phyloP scores from a whole-genome alignment of 2,113 vertebrate species.

The Entelurus aequoreus region DNA sequence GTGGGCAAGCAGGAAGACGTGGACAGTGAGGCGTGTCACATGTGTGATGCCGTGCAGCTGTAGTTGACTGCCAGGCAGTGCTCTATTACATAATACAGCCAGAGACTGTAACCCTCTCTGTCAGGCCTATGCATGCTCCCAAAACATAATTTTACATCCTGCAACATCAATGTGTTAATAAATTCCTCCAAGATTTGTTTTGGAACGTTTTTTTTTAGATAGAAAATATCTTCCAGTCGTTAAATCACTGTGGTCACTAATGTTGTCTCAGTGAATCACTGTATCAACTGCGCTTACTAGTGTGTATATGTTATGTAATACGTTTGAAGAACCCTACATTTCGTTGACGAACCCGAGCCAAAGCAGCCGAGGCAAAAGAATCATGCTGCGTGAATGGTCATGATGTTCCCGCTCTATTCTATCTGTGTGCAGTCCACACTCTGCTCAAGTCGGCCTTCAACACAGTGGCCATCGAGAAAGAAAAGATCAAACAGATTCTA shows the following conservation, averaged over 20 bases:
- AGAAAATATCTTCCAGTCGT: background rate
- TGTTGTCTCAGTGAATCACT: background rate
- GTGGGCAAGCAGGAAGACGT: background rate
- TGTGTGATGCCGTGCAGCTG: constrained; percentile 8
- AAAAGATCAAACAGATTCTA: constrained; percentile 95
- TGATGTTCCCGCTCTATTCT: background rate
- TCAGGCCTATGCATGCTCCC: background rate
- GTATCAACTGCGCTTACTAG: too few relatives aligned
- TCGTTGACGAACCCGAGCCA: background rate
- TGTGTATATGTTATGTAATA: background rate
- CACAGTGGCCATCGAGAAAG: constrained; percentile 97
- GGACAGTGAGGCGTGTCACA: background rate
- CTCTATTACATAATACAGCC: background rate
- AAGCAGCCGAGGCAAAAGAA: background rate
- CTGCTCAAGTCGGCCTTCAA: constrained; percentile 98
- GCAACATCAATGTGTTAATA: background rate
- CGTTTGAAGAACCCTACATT: background rate
- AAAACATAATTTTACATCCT: background rate
- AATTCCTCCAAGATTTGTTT: background rate
- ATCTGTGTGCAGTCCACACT: constrained; percentile 82
- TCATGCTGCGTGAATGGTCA: background rate
- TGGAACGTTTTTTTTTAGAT: background rate
- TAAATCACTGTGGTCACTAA: background rate
- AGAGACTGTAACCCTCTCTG: background rate
- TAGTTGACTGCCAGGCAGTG: background rate